These are phyloP conservation scores for Tolmerus cingulatus DNA, from an alignment of 2,888 invertebrate genomes.

Conservation along the genomic window DNA sequence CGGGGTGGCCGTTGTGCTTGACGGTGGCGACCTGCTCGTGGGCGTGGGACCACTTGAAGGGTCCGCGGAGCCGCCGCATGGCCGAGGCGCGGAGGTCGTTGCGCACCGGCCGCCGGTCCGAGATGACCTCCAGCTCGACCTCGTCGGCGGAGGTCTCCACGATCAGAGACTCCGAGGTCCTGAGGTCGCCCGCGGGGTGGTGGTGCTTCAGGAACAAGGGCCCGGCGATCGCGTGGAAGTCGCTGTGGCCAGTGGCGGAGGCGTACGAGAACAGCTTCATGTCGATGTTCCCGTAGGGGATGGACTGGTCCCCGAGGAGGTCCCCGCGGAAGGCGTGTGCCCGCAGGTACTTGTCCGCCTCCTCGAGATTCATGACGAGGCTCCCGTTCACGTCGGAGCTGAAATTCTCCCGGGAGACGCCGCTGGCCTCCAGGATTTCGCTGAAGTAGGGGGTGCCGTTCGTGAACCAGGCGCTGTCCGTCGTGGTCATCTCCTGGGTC, in stretches of 20 bases:
- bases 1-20: conserved; percentile 61
- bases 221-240: conserved; percentile 61
- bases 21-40: conserved; percentile 53
- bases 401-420: conserved; percentile 55
- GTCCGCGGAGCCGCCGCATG: conserved; percentile 55
- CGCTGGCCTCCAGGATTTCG: conserved; percentile 57
- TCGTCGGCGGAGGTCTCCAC: not conserved
- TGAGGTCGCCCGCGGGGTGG: not conserved
- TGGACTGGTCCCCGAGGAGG: conserved; percentile 58
- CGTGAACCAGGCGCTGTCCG: conserved; percentile 68
- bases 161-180: not conserved
- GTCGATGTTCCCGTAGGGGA: conserved; percentile 63
- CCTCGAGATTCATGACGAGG: conserved; percentile 57
- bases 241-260: conserved; percentile 56
- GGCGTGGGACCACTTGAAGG: conserved; percentile 61
- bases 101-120: conserved; percentile 58
- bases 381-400: conserved; percentile 54
- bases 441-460: conserved; percentile 61
- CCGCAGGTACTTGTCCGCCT: conserved; percentile 58
- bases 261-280: conserved; percentile 62
- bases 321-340: conserved; percentile 61
- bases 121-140: conserved; percentile 58
- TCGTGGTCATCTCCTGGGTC: conserved; percentile 27
- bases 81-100: conserved; percentile 61
- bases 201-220: conserved; percentile 55